Base-by-base conservation (phyloP, 1,140 invertebrate species). In the Tribolium madens region DNA sequence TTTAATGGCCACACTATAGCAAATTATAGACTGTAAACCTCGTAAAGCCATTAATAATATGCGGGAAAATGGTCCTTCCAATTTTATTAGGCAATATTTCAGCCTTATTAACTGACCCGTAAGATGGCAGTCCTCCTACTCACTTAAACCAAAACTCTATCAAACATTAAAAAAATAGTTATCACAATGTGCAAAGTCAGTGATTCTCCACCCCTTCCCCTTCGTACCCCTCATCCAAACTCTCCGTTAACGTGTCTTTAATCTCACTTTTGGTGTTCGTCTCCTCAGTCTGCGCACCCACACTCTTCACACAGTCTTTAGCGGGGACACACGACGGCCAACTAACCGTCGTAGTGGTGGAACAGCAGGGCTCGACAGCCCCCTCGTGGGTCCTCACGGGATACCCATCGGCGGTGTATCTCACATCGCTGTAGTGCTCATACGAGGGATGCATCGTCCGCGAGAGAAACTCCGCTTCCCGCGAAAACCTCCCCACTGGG, bases 151-250 rank as follows among this genome's bases (percentile, higher is more conserved):
- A 18, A 60, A 60, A 6, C 18, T 7, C 53, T 53, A n/a, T 53
- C 13, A 15, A 50, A 50, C 48, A 50, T 50, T 50, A 50, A 50
- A 42, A 42, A 42, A 42, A 42, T 42, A 17, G 57, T 74, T 57
- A 57, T 57, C 53, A 57, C 73, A 48, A 57, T 31, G 9, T 36
- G 60, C 47, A 69, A 31, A 42, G 7, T 42, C 21, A 26, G 26
- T 52, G 31, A 64, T 52, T 69, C 33, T 68, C 36, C 36, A 42
- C 48, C 46, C 15, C 47, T 83, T 95, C 94, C 18, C 94, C 94
- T 48, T 94, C 94, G 84, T 95, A 96, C 0, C 94, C 94, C 84
- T 96, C 94, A 84, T 96, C 94, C 3, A 94, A 94, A 84, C 94
- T 95, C 80, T 96, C 94, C 1, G 92, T 91, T 78, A 93, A 88